Evolutionary conservation across 2,113 vertebrate species (phyloP), one percentile per base, ranked within the genome.

Genomic region (Cyphomyrus plagiostoma): DNA sequence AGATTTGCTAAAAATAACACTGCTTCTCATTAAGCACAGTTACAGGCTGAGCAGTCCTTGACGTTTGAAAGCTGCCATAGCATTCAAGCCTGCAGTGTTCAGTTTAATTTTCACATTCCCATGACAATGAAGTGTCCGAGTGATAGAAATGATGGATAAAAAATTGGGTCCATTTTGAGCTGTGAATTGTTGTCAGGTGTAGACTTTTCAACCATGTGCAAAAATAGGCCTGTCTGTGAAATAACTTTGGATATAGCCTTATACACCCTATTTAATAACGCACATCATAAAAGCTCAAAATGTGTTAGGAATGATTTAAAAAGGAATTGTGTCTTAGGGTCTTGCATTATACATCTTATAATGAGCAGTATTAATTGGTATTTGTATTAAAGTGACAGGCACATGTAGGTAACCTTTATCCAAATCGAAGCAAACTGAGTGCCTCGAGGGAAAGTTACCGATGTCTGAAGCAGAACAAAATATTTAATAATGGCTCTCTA

Each of bases 71-170:
- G 17, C 85, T 87, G 48, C 11, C 11, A 35, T 26, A 30, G 6
- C 39, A 46, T 45, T 84, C 39, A 70, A 4, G n/a, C 62, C 26
- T 70, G 26, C 26, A 30, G 82, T 46, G 23, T n/a, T 84, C 10
- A 84, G 82, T 84, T 84, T 84, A 84, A 86, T 48, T n/a, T 50
- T 86, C 83, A 86, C 83, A n/a, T 86, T 86, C 8, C 48, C 46
- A 48, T 86, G 83, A 49, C 83, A 86, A 50, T 10, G 46, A 48
- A 50, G 48, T 86, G 83, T 50, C 83, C n/a, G 3, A 50, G 23
- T 86, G 83, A 6, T 86, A 50, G 11, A 86, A 30, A 86, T 86
- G n/a, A 86, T 86, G 83, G 48, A 48, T 80, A 42, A 19, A 80
- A 62, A 80, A 80, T 42, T 80, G 30, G 35, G 30, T 86, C n/a